Evolutionary conservation across 1,140 invertebrate species (phyloP).

Genomic region (Sitodiplosis mosellana): DNA sequence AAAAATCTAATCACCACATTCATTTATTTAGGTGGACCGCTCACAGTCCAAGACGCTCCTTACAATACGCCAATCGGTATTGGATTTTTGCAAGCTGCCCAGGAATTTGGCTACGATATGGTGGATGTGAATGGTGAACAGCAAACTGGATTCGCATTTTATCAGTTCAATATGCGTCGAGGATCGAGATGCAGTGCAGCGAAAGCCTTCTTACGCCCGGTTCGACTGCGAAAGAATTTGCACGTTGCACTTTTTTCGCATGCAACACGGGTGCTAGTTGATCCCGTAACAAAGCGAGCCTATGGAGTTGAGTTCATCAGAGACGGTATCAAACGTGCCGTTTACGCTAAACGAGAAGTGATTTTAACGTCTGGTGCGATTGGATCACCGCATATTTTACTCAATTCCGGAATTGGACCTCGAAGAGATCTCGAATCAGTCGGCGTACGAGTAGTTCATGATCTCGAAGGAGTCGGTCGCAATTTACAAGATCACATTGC

Average conservation of each 20-base stretch:
- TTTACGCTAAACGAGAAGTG: slow-evolving; percentile 55
- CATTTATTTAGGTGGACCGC: slow-evolving; percentile 45
- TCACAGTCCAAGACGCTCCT: slow-evolving; percentile 61
- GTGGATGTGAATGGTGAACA: slow-evolving; percentile 56
- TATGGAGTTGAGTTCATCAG: slow-evolving; percentile 61
- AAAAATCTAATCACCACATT: neutral
- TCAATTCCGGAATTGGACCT: slow-evolving; percentile 72
- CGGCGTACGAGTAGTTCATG: slow-evolving; percentile 43
- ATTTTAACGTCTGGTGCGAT: slow-evolving; percentile 62
- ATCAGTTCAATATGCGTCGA: slow-evolving; percentile 63
- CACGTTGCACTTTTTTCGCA: slow-evolving; percentile 56
- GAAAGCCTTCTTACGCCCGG: slow-evolving; percentile 62
- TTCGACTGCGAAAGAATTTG: slow-evolving; percentile 48
- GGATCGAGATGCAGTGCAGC: slow-evolving; percentile 57
- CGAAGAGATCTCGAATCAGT: slow-evolving; percentile 43
- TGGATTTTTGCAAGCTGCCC: slow-evolving; percentile 71
- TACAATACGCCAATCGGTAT: slow-evolving; percentile 61
- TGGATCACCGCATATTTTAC: slow-evolving; percentile 58
- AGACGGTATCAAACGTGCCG: slow-evolving; percentile 39
- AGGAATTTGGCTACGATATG: slow-evolving; percentile 78
- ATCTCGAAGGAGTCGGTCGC: slow-evolving; percentile 56
- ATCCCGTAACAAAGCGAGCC: slow-evolving; percentile 44
- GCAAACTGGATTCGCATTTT: slow-evolving; percentile 64
- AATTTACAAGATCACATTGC: slow-evolving; percentile 76
- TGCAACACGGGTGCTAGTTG: slow-evolving; percentile 56